Evolutionary conservation across 2,888 invertebrate genomes (phyloP).

Genomic region (Maniola hyperantus): DNA sequence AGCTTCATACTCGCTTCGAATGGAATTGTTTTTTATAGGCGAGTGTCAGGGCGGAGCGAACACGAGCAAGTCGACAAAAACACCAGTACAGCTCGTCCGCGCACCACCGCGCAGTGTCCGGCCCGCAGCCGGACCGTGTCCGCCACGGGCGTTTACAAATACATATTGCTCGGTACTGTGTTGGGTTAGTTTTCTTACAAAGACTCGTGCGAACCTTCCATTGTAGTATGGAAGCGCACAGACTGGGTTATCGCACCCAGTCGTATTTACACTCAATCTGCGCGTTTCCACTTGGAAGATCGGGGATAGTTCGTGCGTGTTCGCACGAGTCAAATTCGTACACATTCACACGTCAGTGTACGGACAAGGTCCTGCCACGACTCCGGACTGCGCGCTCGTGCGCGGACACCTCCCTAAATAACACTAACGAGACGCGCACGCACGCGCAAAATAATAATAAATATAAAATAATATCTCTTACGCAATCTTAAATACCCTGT

Average conservation of each 20-base stretch:
- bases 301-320: too few species aligned
- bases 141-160: too few species aligned
- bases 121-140: neutral
- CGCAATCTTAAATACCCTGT: conserved; percentile 83
- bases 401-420: conserved; percentile 43
- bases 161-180: too few species aligned
- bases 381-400: neutral
- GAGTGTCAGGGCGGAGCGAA: conserved; percentile 24
- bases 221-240: too few species aligned
- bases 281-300: too few species aligned
- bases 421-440: conserved; percentile 58
- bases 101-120: neutral
- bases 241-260: too few species aligned
- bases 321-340: too few species aligned
- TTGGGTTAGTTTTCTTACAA: too few species aligned
- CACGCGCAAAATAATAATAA: conserved; percentile 65
- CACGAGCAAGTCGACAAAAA: conserved; percentile 44
- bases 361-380: too few species aligned
- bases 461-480: conserved; percentile 79
- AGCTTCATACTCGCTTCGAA: neutral
- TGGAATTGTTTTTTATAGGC: neutral
- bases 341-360: too few species aligned
- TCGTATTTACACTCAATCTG: too few species aligned
- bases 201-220: too few species aligned
- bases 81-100: conserved; percentile 43